Percentiles rank a stretch among this genome's conserved stretches.
phyloP scores from a whole-genome alignment of 2,797 vertebrate genomes.

The Catamblyrhynchus diadema region DNA sequence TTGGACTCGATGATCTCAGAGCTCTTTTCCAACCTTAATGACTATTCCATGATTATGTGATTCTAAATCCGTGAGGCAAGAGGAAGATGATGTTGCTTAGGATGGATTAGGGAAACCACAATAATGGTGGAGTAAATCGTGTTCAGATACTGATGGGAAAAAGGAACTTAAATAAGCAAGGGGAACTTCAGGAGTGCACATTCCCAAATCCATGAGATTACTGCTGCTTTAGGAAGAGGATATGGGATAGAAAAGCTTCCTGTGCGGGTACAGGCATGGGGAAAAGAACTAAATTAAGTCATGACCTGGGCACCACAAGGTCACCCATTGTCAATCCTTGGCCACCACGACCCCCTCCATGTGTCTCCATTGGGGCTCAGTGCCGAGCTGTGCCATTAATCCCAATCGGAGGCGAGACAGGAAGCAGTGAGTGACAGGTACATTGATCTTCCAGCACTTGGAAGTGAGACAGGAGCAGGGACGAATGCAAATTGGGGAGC shows the following conservation, averaged over 20 bases:
- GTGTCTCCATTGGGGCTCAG: fast-evolving
- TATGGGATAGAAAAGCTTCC: neutral
- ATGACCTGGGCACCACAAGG: neutral
- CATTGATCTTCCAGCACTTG: neutral
- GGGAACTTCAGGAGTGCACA: neutral
- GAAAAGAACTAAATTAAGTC: neutral
- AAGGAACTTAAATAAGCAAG: neutral
- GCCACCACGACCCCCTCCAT: fast-evolving
- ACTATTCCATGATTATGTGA: neutral
- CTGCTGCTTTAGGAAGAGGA: neutral
- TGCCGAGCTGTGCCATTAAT: fast-evolving
- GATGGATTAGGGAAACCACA: neutral
- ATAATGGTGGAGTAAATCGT: neutral
- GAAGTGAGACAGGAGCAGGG: fast-evolving
- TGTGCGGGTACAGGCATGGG: fast-evolving
- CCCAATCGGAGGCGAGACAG: fast-evolving
- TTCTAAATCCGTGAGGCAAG: neutral
- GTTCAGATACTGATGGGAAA: neutral
- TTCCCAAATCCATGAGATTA: neutral
- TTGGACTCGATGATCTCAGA: neutral
- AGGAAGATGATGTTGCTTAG: neutral
- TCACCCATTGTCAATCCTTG: neutral
- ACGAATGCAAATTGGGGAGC: neutral
- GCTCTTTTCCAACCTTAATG: neutral
- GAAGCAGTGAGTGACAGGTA: neutral